Conservation (phyloP, 2,797 vertebrate genomes). For the Sciurus vulgaris region DNA sequence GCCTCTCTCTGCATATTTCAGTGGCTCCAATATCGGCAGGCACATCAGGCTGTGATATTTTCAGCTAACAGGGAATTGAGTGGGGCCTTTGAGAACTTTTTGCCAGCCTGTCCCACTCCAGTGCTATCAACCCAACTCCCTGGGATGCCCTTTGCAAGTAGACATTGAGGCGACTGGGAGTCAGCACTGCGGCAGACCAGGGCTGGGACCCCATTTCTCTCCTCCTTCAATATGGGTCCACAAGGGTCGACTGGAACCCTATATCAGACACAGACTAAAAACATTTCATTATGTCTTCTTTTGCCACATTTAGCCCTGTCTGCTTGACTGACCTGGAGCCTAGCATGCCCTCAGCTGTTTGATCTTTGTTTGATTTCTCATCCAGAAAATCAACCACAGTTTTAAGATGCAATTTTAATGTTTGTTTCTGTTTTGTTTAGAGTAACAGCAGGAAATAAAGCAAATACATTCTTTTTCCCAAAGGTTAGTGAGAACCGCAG, state of each 20-base stretch:
- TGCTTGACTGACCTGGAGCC: background rate
- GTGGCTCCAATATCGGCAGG: background rate
- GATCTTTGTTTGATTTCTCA: background rate
- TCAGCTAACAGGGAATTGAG: background rate
- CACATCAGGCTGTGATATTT: background rate
- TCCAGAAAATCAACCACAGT: background rate
- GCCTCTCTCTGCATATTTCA: background rate
- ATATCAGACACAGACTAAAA: background rate
- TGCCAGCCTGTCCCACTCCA: fast-evolving
- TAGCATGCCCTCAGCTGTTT: background rate
- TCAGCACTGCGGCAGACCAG: background rate
- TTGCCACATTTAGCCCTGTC: background rate
- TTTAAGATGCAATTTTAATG: background rate
- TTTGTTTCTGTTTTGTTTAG: background rate
- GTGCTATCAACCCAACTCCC: background rate
- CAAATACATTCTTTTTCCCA: background rate
- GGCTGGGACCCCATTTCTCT: no score
- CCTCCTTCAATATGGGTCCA: background rate
- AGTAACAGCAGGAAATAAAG: background rate
- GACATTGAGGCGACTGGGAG: background rate
- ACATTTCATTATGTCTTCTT: background rate
- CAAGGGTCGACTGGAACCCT: background rate
- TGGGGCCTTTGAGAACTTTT: background rate
- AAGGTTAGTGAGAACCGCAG: background rate
- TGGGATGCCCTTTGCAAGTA: background rate